A percentile compares a stretch with the other conserved stretches of the same genome.
Conservation (phyloP, 2,797 vertebrate genomes). For the Pseudochirops corinnae region DNA sequence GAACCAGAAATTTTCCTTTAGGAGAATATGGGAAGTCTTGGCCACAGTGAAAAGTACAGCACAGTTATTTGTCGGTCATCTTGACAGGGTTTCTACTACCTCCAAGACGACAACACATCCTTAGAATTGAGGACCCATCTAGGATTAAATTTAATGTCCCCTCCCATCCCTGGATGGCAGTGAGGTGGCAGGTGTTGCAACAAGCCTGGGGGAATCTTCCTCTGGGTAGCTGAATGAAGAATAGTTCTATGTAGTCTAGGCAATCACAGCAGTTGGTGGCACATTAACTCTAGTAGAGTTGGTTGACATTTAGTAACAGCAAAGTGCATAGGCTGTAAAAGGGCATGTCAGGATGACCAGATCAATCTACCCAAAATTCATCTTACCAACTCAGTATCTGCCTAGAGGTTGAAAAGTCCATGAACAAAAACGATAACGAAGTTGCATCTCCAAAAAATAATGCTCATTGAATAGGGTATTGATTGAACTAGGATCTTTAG, state of each 20-base stretch:
- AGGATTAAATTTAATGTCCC: too few relatives aligned
- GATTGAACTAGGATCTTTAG: not conserved
- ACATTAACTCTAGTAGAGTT: not conserved
- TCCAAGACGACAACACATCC: not conserved
- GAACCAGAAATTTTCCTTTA: not conserved
- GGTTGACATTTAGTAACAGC: not conserved
- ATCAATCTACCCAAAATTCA: not conserved
- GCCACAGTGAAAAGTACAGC: not conserved
- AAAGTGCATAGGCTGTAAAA: not conserved
- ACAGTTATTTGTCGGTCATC: not conserved
- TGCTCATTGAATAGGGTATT: not conserved
- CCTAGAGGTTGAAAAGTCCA: not conserved
- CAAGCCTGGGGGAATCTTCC: not conserved
- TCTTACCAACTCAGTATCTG: not conserved
- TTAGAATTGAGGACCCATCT: not conserved
- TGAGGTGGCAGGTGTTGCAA: not conserved
- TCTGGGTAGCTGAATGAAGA: not conserved
- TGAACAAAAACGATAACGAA: not conserved
- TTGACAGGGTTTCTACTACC: not conserved
- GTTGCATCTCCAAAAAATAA: not conserved
- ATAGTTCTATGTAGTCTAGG: not conserved
- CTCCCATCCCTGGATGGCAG: not conserved
- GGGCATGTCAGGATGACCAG: not conserved
- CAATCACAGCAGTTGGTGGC: not conserved
- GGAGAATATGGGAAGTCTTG: not conserved